Percentiles rank a stretch among this genome's conserved stretches.
These are phyloP conservation scores for Chloroclystis v-ata DNA, from an alignment of 2,888 invertebrate species.

Conservation along the genomic window DNA sequence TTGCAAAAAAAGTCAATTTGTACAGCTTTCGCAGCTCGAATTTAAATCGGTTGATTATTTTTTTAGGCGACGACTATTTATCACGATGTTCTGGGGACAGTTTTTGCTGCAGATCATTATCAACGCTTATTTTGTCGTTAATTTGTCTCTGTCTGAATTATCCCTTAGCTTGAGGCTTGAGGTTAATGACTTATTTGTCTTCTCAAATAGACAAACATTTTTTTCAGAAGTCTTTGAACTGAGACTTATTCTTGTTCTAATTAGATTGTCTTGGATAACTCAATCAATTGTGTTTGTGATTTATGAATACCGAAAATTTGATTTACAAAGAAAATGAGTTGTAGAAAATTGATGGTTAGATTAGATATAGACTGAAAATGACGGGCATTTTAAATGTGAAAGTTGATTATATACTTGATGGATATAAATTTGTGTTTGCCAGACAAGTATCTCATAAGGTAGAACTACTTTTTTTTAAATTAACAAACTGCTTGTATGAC, in stretches of 20 bases:
- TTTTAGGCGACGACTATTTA: conserved; percentile 54
- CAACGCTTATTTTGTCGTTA: conserved; percentile 68
- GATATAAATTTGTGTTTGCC: too few species aligned
- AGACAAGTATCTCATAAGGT: too few species aligned
- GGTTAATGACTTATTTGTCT: conserved; percentile 39
- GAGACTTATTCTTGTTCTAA: not conserved
- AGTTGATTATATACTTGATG: too few species aligned
- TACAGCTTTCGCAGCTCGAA: conserved; percentile 53
- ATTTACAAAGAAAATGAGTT: too few species aligned
- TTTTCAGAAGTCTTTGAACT: not conserved
- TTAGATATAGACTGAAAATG: too few species aligned
- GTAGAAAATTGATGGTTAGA: too few species aligned
- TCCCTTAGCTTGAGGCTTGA: conserved; percentile 34
- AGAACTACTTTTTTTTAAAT: too few species aligned
- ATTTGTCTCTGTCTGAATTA: conserved; percentile 71
- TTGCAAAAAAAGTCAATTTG: conserved; percentile 52
- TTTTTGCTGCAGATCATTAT: conserved; percentile 65
- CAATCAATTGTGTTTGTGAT: too few species aligned
- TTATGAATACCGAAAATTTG: too few species aligned
- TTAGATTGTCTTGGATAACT: not conserved
- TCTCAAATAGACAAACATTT: not conserved
- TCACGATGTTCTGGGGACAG: conserved; percentile 43
- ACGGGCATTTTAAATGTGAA: too few species aligned
- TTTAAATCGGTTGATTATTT: conserved; percentile 63
- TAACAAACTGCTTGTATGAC: too few species aligned